A percentile compares a stretch with the other conserved stretches of the same genome.
These are phyloP conservation scores for Balearica regulorum DNA, from an alignment of 2,797 vertebrate species.

Conservation along the genomic window DNA sequence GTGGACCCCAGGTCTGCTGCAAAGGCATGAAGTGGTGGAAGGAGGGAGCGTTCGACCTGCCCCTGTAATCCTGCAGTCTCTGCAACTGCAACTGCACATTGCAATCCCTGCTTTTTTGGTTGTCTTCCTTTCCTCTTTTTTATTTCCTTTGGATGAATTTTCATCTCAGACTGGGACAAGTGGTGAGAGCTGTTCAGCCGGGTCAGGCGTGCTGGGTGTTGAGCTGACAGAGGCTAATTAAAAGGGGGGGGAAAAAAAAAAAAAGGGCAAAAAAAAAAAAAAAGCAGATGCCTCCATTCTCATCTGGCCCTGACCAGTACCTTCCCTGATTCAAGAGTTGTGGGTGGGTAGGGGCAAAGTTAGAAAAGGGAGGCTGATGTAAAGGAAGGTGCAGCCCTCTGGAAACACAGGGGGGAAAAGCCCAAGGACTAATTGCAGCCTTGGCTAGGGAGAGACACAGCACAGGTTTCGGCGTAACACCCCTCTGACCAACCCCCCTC, in stretches of 20 bases:
- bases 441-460: background rate
- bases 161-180: background rate
- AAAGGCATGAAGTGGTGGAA: background rate
- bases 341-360: background rate
- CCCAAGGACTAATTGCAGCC: background rate
- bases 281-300: background rate
- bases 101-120: background rate
- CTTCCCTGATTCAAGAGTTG: constrained; percentile 9
- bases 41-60: background rate
- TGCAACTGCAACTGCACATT: background rate
- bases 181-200: background rate
- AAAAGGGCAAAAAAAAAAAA: background rate
- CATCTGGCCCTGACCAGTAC: background rate
- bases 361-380: background rate
- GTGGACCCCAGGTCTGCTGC: rapidly evolving
- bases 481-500: background rate
- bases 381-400: background rate
- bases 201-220: rapidly evolving
- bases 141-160: background rate
- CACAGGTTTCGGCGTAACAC: constrained; percentile 62
- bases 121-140: background rate
- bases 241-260: background rate
- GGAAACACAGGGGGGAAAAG: background rate
- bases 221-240: background rate
- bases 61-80: background rate